phyloP scores from a whole-genome alignment of 2,888 invertebrate genomes.

The Euplagia quadripunctaria region DNA sequence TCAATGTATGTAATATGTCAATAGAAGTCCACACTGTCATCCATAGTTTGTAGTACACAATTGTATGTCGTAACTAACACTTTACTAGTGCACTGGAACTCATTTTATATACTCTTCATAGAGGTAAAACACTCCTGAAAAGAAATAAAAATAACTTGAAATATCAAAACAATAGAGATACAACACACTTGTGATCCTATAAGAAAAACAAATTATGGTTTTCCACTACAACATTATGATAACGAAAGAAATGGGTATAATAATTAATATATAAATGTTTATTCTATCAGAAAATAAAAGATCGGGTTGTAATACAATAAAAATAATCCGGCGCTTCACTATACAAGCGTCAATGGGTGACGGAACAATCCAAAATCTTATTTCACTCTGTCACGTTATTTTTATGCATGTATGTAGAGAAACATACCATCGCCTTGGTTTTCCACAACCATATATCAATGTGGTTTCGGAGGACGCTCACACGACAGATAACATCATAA shows the following conservation, averaged over 20 bases:
- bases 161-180: conserved; percentile 55
- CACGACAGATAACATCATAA: conserved; percentile 88
- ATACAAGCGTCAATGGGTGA: conserved; percentile 81
- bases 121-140: conserved; percentile 79
- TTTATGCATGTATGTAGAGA: conserved; percentile 53
- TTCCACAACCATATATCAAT: conserved; percentile 79
- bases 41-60: conserved; percentile 82
- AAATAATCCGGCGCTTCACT: conserved; percentile 81
- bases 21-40: conserved; percentile 86
- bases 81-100: conserved; percentile 73
- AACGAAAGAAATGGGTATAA: background rate
- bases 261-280: conserved; percentile 11
- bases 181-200: conserved; percentile 40
- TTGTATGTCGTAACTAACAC: conserved; percentile 71
- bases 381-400: conserved; percentile 54
- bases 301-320: conserved; percentile 48
- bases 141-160: conserved; percentile 66
- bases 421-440: conserved; percentile 84
- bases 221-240: background rate
- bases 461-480: conserved; percentile 85
- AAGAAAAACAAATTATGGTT: conserved; percentile 30
- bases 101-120: conserved; percentile 72
- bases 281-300: conserved; percentile 29
- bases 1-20: conserved; percentile 83
- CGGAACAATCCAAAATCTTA: conserved; percentile 73